A percentile compares a stretch with the other conserved stretches of the same genome.
Evolutionary conservation across 1,140 invertebrate genomes (phyloP).

Genomic region (Sarcophaga bullata): DNA sequence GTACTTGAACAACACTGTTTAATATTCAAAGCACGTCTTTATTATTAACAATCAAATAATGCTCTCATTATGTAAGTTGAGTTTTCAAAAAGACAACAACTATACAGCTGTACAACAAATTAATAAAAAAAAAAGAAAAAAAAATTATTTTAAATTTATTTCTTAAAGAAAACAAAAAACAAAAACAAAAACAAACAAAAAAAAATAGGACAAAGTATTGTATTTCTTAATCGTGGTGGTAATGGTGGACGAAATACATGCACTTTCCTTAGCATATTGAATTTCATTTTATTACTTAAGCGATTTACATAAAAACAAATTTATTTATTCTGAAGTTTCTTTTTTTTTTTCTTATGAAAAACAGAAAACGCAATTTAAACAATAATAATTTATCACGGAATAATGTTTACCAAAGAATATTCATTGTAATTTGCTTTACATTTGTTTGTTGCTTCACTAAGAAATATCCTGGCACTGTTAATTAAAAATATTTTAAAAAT

Average conservation of each 20-base stretch:
- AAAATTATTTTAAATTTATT: slow-evolving; percentile 7
- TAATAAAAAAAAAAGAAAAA: background rate
- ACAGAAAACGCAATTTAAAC: background rate
- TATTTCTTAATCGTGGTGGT: background rate
- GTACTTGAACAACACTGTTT: background rate
- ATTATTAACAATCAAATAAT: slow-evolving; percentile 21
- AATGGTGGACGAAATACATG: slow-evolving; percentile 7
- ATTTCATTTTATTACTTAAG: background rate
- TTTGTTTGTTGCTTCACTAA: background rate
- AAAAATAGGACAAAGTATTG: slow-evolving; percentile 17
- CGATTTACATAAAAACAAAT: background rate
- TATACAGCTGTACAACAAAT: no score
- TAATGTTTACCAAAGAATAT: background rate
- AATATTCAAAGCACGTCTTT: slow-evolving; percentile 22
- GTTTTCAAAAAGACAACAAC: slow-evolving; percentile 30
- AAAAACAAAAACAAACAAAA: background rate
- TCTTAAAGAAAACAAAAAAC: background rate
- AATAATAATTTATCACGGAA: no score
- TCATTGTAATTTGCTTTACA: background rate
- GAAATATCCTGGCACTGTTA: no score
- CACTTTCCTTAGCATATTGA: background rate
- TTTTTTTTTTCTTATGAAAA: no score
- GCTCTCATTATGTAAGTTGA: slow-evolving; percentile 1
- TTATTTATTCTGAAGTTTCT: background rate
- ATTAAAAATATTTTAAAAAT: no score